Conservation (phyloP, 2,797 vertebrate genomes). For the Aplochiton taeniatus region DNA sequence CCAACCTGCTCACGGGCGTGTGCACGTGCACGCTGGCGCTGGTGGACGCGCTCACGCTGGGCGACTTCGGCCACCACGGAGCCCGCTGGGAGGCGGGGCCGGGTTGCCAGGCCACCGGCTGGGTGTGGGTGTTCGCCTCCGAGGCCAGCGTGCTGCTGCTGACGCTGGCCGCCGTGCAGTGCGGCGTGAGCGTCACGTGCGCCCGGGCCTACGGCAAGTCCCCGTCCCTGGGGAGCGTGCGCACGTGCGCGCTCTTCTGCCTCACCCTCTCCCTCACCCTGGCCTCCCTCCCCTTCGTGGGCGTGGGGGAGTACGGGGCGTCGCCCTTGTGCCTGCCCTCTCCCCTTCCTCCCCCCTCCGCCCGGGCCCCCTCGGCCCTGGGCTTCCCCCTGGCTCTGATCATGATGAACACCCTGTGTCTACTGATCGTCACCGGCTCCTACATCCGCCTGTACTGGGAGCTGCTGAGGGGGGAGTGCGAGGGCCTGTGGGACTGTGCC, state of each 20-base stretch:
- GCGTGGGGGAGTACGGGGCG: slow-evolving; percentile 86
- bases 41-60: slow-evolving; percentile 85
- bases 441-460: slow-evolving; percentile 92
- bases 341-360: slow-evolving; percentile 79
- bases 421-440: slow-evolving; percentile 87
- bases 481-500: slow-evolving; percentile 89
- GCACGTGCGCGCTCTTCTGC: slow-evolving; percentile 81
- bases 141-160: slow-evolving; percentile 88
- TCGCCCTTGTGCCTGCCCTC: slow-evolving; percentile 92
- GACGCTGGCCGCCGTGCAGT: slow-evolving; percentile 87
- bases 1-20: slow-evolving; percentile 86
- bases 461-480: slow-evolving; percentile 84
- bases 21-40: slow-evolving; percentile 86
- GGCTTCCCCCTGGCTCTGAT: slow-evolving; percentile 88
- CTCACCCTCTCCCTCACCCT: slow-evolving; percentile 78
- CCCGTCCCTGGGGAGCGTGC: slow-evolving; percentile 78
- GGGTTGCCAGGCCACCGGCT: slow-evolving; percentile 88
- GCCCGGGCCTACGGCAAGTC: slow-evolving; percentile 81
- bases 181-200: slow-evolving; percentile 85
- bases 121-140: slow-evolving; percentile 88
- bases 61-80: slow-evolving; percentile 84
- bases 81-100: slow-evolving; percentile 87
- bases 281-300: slow-evolving; percentile 82
- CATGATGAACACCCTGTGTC: slow-evolving; percentile 91
- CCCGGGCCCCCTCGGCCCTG: slow-evolving; percentile 77